Percentiles rank a stretch among this genome's conserved stretches.
These are phyloP conservation scores for Gymnopithys bicolor DNA, from an alignment of 2,797 vertebrate genomes.

Conservation along the genomic window DNA sequence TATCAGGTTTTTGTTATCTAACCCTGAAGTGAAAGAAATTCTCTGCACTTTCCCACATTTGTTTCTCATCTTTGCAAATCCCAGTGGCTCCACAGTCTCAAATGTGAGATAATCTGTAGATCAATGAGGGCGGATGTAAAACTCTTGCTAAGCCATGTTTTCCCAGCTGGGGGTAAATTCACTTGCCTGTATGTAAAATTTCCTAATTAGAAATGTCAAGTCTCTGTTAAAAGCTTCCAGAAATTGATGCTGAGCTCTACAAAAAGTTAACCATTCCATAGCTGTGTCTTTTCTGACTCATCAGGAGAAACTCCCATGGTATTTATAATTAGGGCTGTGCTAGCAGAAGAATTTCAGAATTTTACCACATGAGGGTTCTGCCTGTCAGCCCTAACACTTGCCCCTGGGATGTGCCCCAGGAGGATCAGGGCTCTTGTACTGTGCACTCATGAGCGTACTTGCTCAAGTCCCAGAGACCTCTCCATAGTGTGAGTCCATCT, in stretches of 20 bases:
- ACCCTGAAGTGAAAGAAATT: conserved; percentile 78
- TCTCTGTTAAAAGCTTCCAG: conserved; percentile 75
- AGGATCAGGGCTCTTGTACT: background rate
- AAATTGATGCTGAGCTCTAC: conserved; percentile 57
- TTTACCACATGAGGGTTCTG: background rate
- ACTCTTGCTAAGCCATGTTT: conserved; percentile 91
- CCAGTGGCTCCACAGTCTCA: conserved; percentile 83
- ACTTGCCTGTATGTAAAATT: conserved; percentile 87
- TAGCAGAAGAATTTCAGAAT: background rate
- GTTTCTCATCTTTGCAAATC: conserved; percentile 80
- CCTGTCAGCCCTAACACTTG: background rate
- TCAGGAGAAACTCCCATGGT: background rate
- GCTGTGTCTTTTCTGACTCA: background rate
- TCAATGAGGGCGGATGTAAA: conserved; percentile 95
- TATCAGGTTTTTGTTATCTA: conserved; percentile 73
- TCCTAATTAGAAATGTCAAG: conserved; percentile 84
- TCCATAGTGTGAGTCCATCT: background rate
- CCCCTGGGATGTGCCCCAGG: background rate
- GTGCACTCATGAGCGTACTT: rapidly evolving
- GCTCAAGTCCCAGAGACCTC: background rate
- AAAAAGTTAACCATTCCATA: conserved; percentile 67
- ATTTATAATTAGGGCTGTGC: background rate
- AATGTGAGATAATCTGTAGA: conserved; percentile 94
- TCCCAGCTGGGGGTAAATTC: conserved; percentile 94
- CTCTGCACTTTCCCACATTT: conserved; percentile 86